These are phyloP conservation scores for Danaus melanippus DNA, from an alignment of 1,140 invertebrate species.

Conservation along the genomic window DNA sequence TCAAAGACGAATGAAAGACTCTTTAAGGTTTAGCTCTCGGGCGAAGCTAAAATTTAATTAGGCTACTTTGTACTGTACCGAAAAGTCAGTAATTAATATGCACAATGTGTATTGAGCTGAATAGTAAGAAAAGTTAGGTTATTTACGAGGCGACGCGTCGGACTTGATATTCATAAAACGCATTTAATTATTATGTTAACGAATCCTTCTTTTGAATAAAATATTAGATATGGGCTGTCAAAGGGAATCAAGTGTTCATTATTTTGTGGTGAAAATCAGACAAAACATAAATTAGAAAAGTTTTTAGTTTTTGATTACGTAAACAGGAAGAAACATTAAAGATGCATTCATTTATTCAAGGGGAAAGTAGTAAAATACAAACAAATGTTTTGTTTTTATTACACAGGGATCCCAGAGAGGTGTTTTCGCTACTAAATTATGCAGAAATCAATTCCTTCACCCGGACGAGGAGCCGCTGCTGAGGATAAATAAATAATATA, in stretches of 20 bases:
- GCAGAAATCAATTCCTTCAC: constrained; percentile 68
- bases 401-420: constrained; percentile 51
- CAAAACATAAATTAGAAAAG: constrained; percentile 37
- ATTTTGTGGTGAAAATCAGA: constrained; percentile 34
- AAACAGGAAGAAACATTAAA: constrained; percentile 11
- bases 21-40: constrained; percentile 9
- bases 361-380: constrained; percentile 23
- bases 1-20: background rate
- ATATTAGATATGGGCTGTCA: constrained; percentile 61
- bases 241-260: constrained; percentile 58
- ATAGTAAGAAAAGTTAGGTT: constrained; percentile 60
- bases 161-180: constrained; percentile 68
- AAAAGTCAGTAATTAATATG: constrained; percentile 57
- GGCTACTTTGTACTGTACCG: constrained; percentile 25
- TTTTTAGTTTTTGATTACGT: constrained; percentile 33
- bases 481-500: constrained; percentile 68
- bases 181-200: constrained; percentile 71
- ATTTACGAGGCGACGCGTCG: constrained; percentile 59
- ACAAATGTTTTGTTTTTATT: constrained; percentile 68
- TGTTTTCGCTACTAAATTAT: constrained; percentile 68
- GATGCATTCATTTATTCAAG: too few relatives aligned
- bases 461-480: constrained; percentile 43
- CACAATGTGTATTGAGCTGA: constrained; percentile 57
- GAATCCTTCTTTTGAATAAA: constrained; percentile 68
- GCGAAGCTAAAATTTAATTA: constrained; percentile 24